These are phyloP conservation scores for Chrysogorgia sp. DNA, from an alignment of 92 coral and sea anemone species.

Conservation along the genomic window DNA sequence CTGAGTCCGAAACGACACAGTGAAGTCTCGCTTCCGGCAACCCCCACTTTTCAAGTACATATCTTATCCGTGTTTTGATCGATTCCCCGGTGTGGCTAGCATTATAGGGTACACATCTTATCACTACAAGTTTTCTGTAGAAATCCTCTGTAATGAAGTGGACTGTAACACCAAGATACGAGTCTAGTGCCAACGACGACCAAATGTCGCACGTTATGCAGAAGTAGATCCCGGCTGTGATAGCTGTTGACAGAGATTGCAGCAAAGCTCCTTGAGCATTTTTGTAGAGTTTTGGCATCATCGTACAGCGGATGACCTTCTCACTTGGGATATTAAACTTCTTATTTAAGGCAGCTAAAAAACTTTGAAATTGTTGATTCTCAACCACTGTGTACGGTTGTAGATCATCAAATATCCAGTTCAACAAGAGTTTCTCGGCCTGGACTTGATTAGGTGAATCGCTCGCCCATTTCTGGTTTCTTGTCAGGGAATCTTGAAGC, in stretches of 20 bases:
- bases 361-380: not conserved
- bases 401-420: conserved; percentile 2
- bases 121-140: conserved; percentile 3
- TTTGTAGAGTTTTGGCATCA: not conserved
- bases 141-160: not conserved
- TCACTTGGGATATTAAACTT: not conserved
- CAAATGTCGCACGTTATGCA: conserved; percentile 4
- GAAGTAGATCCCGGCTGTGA: not conserved
- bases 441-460: not conserved
- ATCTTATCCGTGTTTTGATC: not conserved
- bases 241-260: conserved; percentile 1
- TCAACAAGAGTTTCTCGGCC: conserved; percentile 5
- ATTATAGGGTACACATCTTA: not conserved
- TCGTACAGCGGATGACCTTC: conserved; percentile 5
- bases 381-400: conserved; percentile 5
- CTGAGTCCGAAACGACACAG: conserved; percentile 3
- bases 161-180: not conserved
- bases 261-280: not conserved
- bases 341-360: not conserved
- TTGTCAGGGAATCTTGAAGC: not conserved
- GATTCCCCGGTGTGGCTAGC: conserved; percentile 6
- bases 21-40: conserved; percentile 2
- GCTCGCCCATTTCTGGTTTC: conserved; percentile 1
- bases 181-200: conserved; percentile 2
- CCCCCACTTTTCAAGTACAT: conserved; percentile 2